Base-by-base conservation (phyloP, 2,888 invertebrate species). In the Dione juno region DNA sequence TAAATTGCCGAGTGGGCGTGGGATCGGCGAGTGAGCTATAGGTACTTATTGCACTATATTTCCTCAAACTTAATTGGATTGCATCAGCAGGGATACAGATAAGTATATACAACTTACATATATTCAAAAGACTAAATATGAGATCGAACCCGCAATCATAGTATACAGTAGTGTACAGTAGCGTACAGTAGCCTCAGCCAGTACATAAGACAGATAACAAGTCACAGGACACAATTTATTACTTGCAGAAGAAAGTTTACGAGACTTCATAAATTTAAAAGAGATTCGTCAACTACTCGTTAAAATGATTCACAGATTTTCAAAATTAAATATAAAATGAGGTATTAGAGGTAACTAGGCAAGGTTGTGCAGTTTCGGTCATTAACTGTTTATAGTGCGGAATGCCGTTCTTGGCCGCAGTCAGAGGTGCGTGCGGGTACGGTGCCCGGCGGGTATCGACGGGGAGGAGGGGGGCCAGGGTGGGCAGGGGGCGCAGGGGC, bases 401-500 rank as follows among this genome's bases (percentile, higher is more conserved):
- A 68, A 74, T 74, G 71, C 40, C 21, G 71, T 71, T 45, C 37
- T 16, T 57, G 43, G 45, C 37, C 53, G 54, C 48, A 14, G 45
- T 5, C 45, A 5, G 11, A 10, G 45, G 54, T 40, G 57, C 37
- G 37, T 40, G 57, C 57, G n/a, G 37, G 54, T 28, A 16, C 37
- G n/a, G n/a, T 11, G 37, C 57, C 57, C 37, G 37, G 1, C 8
- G 10, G 11, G 48, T 11, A 8, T 11, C 41, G 41, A n/a, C n/a
- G 10, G 11, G 50, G 50, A 16, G 50, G 19, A 50, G 16, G 50
- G 53, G 53, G 72, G 76, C 70, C 73, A 79, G 78, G 78, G n/a
- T 28, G 9, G 21, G 54, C 11, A 75, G 77, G 75, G 78, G 77
- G 77, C 78, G 77, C 28, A 14, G 81, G 80, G 58, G 11, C 76